Base-by-base conservation (phyloP, 2,113 vertebrate species). In the Eretmochelys imbricata region DNA sequence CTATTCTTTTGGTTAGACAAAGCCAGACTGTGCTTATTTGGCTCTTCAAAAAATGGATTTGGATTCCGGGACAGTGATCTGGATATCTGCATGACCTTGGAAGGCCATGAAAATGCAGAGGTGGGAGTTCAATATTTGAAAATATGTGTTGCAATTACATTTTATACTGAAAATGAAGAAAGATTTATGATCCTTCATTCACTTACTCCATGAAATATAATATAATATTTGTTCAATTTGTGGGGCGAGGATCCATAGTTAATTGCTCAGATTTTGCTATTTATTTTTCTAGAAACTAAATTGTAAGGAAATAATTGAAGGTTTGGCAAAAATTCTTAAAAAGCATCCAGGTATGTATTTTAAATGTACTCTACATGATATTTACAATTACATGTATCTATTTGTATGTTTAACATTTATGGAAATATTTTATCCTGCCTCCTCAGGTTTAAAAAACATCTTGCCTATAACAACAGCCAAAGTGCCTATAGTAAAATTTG, bases 401-500 rank as follows among this genome's bases (percentile, higher is more conserved):
- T 88, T 29, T 65, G 20, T 72, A 50, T 85, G 87, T 94, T 95
- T 95, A 95, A 89, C 53, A 53, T 96, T 42, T 84, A 59, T 96
- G 80, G 85, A 96, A 93, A 89, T 96, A 88, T 96, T 96, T 98
- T 97, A 96, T 97, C 83, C 96, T 98, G 89, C 80, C 90, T 98
- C 87, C 54, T 94, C 97, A 99, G 99, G 99, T 98, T 97, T 99
- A 98, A 99, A 98, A 98, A 99, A 99, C 97, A 99, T 99, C 97
- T 97, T 99, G 98, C 99, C 99, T 97, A 99, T 99, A 98, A 99
- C 99, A 85, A 99, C 99, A 98, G 99, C 99, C 98, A 99, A 99
- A 99, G 99, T 99, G 98, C 99, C 99, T 98, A 99, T 99, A 72
- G 99, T 99, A 88, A 99, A 99, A 98, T 99, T 99, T 98, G 99